A percentile compares a stretch with the other conserved stretches of the same genome.
Conservation (phyloP, 2,113 vertebrate species). For the Microtus ochrogaster region DNA sequence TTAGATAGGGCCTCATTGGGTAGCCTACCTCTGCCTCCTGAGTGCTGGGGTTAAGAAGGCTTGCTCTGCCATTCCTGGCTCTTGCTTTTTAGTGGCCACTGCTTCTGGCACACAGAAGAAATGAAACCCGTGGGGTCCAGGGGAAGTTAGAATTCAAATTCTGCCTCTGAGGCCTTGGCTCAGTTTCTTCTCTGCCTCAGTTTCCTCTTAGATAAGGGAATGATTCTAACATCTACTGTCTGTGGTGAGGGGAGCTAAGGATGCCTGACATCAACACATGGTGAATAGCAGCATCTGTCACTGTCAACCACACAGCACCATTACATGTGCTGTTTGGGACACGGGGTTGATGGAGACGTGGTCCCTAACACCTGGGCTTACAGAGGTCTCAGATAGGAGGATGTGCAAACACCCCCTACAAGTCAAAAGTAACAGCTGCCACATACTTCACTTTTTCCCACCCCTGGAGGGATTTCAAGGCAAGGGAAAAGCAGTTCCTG, state of each 20-base stretch:
- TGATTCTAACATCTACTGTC: background rate
- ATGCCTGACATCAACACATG: background rate
- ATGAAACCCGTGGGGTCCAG: background rate
- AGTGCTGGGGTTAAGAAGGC: background rate
- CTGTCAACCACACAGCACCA: background rate
- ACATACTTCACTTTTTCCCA: background rate
- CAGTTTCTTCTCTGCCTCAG: background rate
- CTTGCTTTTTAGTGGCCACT: background rate
- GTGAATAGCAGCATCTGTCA: background rate
- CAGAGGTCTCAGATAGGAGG: background rate
- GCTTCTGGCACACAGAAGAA: background rate
- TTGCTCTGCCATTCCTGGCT: background rate
- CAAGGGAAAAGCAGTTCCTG: background rate
- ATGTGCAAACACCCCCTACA: accelerated
- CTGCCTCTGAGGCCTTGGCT: background rate
- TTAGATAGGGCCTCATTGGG: background rate
- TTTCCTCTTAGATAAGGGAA: conserved; percentile 34
- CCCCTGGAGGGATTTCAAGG: background rate
- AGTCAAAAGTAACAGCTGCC: background rate
- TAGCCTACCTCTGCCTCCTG: background rate
- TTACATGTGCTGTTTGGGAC: background rate
- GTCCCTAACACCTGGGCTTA: background rate
- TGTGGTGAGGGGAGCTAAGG: background rate
- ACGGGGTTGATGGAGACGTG: background rate
- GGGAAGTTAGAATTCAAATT: background rate